Evolutionary conservation across 2,888 invertebrate genomes (phyloP), one percentile per base, ranked within the genome.

Genomic region (Pheosia tremula): DNA sequence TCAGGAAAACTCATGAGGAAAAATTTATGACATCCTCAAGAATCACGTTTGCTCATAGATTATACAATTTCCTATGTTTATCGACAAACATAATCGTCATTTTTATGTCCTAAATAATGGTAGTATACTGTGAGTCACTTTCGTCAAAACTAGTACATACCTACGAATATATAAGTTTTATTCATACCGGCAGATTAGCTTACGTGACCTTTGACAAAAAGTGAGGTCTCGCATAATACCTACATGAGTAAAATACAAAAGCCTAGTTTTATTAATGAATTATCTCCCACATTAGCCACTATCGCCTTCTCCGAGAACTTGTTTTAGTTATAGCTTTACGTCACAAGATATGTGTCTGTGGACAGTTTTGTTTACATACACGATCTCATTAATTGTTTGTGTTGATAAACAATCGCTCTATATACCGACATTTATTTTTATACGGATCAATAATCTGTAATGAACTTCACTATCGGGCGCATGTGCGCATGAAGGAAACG

Each of bases 391-490:
- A 70, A 69, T 71, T 75, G 63, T 76, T 71, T 71, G 62, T 65
- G 62, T 72, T 69, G 66, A 69, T 75, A 75, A 73, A 68, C 73
- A 75, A 69, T 66, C 64, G 68, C 58, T 65, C 64, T 47, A 68
- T 61, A 53, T 67, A 70, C 39, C 39, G 55, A 11, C 55, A 39
- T 63, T 67, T 74, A 71, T 70, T 71, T 81, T 72, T 73, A 75
- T 78, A 77, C 74, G 78, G 81, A 83, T 84, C 85, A 81, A 83
- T 77, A 82, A 77, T 84, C 83, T 82, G 72, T 74, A 79, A 80
- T 84, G 82, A 85, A 86, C 84, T 86, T 84, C 79, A 80, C 79
- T 86, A 85, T 86, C 85, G 73, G 72, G 75, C 77, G 80, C 84
- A 81, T 81, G 79, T 81, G 80, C 81, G 81, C 78, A 76, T 78